Conservation (phyloP, 2,888 invertebrate species). For the Lasioglossum villosulum region DNA sequence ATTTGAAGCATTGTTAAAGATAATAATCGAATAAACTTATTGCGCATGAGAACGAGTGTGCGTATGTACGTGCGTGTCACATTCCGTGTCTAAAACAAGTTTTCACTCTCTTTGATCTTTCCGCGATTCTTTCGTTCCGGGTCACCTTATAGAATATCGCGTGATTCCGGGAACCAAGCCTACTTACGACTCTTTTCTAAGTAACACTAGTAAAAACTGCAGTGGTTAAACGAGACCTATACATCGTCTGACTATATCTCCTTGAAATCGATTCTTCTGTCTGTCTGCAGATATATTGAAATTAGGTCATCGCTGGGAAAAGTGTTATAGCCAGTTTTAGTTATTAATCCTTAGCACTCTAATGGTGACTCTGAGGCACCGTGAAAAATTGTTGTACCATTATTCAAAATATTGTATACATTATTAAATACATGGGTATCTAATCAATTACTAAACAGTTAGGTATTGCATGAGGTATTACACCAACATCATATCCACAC, state of each 20-base stretch:
- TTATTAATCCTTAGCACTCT: too few species aligned
- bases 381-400: too few species aligned
- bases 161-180: constrained; percentile 12
- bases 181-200: constrained; percentile 11
- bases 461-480: too few species aligned
- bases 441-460: too few species aligned
- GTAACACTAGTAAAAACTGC: constrained; percentile 2
- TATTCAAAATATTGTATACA: too few species aligned
- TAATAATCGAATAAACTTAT: background rate
- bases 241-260: background rate
- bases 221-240: constrained; percentile 3
- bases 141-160: constrained; percentile 15
- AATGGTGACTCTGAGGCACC: too few species aligned
- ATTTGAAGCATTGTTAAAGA: background rate
- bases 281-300: constrained; percentile 1
- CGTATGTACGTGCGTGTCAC: background rate
- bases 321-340: background rate
- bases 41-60: background rate
- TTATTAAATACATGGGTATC: too few species aligned
- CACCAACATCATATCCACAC: too few species aligned
- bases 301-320: constrained; percentile 6
- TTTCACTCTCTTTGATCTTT: background rate
- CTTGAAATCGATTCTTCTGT: background rate
- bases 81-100: background rate
- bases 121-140: background rate